These are phyloP conservation scores for Laupala kohalensis DNA, from an alignment of 1,140 invertebrate species.

Conservation along the genomic window DNA sequence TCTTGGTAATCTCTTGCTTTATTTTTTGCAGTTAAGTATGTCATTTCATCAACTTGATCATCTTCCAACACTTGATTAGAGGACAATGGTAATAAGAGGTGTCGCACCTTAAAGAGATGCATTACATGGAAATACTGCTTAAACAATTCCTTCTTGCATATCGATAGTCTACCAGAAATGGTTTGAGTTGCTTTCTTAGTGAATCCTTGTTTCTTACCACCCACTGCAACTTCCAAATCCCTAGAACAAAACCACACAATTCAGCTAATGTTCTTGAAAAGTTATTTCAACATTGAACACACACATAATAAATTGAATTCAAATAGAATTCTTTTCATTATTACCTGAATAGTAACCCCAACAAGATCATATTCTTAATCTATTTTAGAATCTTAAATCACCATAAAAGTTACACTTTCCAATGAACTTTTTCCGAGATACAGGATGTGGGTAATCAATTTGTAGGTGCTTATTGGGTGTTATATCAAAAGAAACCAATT, in stretches of 20 bases:
- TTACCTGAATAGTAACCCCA: too few relatives aligned
- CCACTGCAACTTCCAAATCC: slow-evolving; percentile 55
- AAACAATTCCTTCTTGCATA: slow-evolving; percentile 8
- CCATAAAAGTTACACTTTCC: too few relatives aligned
- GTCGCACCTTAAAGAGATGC: not conserved
- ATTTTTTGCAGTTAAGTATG: slow-evolving; percentile 1
- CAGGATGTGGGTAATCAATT: too few relatives aligned
- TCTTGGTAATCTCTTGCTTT: slow-evolving; percentile 2
- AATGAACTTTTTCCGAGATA: too few relatives aligned
- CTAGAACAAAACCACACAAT: slow-evolving; percentile 28
- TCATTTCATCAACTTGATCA: not conserved
- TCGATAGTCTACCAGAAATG: slow-evolving; percentile 1
- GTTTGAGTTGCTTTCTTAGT: slow-evolving; percentile 47
- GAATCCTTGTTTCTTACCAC: slow-evolving; percentile 65
- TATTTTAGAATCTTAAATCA: too few relatives aligned
- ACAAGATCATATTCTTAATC: too few relatives aligned
- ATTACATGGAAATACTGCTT: slow-evolving; percentile 1
- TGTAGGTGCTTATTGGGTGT: too few relatives aligned
- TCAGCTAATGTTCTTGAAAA: too few relatives aligned
- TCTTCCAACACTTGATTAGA: not conserved
- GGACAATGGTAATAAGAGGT: not conserved
- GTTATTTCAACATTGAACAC: not conserved
- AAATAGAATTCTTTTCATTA: slow-evolving; percentile 1
- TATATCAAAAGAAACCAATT: too few relatives aligned
- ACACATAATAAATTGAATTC: not conserved